These are phyloP conservation scores for Nycticryphes semicollaris DNA, from an alignment of 2,113 vertebrate genomes.

Conservation along the genomic window DNA sequence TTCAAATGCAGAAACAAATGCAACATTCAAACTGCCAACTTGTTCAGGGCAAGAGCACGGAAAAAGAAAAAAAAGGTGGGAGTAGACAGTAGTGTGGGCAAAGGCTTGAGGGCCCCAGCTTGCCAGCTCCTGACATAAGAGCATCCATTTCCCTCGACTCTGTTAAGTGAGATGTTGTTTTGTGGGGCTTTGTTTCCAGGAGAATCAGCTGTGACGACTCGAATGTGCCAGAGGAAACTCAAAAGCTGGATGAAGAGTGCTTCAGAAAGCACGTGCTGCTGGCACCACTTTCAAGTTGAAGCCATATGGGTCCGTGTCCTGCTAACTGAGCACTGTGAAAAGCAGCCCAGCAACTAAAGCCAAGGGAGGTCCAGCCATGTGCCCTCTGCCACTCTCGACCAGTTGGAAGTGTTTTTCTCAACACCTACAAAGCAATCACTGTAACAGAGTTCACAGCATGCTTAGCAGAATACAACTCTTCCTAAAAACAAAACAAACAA, in stretches of 20 bases:
- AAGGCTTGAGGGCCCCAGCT: neutral
- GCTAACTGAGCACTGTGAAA: neutral
- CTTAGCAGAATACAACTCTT: neutral
- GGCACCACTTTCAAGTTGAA: neutral
- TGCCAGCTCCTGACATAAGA: neutral
- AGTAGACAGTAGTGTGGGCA: neutral
- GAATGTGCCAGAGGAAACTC: neutral
- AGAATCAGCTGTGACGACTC: neutral
- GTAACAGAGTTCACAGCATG: neutral
- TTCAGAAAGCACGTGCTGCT: neutral
- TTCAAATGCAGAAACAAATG: neutral
- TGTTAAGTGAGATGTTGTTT: neutral
- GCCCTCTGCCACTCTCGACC: neutral
- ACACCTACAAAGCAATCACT: neutral
- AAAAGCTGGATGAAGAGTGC: neutral
- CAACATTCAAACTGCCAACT: neutral
- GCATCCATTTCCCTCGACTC: neutral
- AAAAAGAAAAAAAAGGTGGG: neutral
- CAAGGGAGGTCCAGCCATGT: neutral
- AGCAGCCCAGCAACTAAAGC: neutral
- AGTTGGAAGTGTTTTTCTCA: neutral
- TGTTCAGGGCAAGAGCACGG: neutral
- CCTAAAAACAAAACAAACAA: neutral
- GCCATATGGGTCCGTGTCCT: accelerated
- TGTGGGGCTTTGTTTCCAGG: neutral